Conservation (phyloP, 2,888 invertebrate species). For the Belgica antarctica region DNA sequence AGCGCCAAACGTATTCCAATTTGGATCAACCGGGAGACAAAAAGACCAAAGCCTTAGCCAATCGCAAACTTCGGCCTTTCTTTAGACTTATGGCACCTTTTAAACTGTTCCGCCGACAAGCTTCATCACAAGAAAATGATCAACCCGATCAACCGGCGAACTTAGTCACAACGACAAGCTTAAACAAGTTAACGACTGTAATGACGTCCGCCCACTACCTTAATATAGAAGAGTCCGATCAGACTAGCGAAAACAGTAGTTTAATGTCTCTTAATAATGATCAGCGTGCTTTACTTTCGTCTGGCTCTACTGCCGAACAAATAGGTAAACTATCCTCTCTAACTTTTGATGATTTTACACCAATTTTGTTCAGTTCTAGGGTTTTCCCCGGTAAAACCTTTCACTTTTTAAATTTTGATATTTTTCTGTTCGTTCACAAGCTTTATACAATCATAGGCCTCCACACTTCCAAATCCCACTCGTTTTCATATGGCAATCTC, state of each 20-base stretch:
- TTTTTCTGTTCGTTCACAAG: background rate
- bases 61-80: slow-evolving; percentile 28
- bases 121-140: slow-evolving; percentile 53
- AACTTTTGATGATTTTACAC: too few relatives aligned
- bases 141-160: slow-evolving; percentile 48
- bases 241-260: slow-evolving; percentile 45
- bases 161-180: slow-evolving; percentile 50
- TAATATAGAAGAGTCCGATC: slow-evolving; percentile 49
- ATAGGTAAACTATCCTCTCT: slow-evolving; percentile 44
- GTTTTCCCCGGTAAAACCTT: too few relatives aligned
- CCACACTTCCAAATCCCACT: too few relatives aligned
- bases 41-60: slow-evolving; percentile 26
- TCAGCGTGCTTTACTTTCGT: slow-evolving; percentile 45
- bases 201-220: slow-evolving; percentile 49
- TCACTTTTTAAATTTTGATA: too few relatives aligned
- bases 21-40: slow-evolving; percentile 35
- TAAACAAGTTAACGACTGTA: slow-evolving; percentile 52
- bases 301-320: slow-evolving; percentile 41
- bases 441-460: too few relatives aligned
- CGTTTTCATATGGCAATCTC: too few relatives aligned
- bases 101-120: slow-evolving; percentile 55
- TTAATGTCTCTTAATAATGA: slow-evolving; percentile 46
- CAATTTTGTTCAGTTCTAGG: too few relatives aligned
- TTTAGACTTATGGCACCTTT: slow-evolving; percentile 53
- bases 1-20: slow-evolving; percentile 37